phyloP scores from a whole-genome alignment of 2,797 vertebrate species.

The Paratrypauchen microcephalus region DNA sequence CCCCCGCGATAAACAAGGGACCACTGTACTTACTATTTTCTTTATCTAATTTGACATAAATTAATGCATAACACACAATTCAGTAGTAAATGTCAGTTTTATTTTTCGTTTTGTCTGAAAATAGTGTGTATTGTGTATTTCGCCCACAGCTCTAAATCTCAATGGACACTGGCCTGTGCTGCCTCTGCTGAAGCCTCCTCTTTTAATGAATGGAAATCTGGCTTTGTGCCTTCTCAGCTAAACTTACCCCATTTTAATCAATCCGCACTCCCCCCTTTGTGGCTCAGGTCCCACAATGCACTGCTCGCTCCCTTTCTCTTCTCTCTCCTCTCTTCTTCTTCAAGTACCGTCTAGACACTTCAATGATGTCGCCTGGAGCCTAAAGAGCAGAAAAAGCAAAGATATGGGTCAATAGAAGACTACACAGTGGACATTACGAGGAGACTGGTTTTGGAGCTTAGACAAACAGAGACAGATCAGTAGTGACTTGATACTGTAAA shows the following conservation, averaged over 20 bases:
- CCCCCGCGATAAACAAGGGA: too few species aligned
- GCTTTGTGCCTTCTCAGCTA: conserved; percentile 35
- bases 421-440: conserved; percentile 1
- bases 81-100: too few species aligned
- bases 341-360: conserved; percentile 32
- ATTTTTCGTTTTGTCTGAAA: too few species aligned
- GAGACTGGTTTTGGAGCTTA: conserved; percentile 5
- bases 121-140: not conserved
- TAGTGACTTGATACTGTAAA: conserved; percentile 64
- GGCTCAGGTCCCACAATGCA: conserved; percentile 50
- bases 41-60: too few species aligned
- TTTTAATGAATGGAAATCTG: conserved; percentile 40
- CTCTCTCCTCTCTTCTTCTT: conserved; percentile 18
- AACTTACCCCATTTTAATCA: conserved; percentile 74
- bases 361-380: conserved; percentile 49
- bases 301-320: conserved; percentile 24
- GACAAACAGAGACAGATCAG: conserved; percentile 20
- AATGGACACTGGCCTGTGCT: conserved; percentile 39
- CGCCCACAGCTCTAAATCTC: conserved; percentile 21
- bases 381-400: conserved; percentile 20
- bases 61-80: too few species aligned
- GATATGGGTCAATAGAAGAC: not conserved
- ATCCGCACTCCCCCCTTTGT: conserved; percentile 43
- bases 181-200: conserved; percentile 31
- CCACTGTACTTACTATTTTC: too few species aligned